A percentile compares a stretch with the other conserved stretches of the same genome.
Evolutionary conservation across 2,888 invertebrate genomes (phyloP).

Genomic region (Chaetoderma sp.): DNA sequence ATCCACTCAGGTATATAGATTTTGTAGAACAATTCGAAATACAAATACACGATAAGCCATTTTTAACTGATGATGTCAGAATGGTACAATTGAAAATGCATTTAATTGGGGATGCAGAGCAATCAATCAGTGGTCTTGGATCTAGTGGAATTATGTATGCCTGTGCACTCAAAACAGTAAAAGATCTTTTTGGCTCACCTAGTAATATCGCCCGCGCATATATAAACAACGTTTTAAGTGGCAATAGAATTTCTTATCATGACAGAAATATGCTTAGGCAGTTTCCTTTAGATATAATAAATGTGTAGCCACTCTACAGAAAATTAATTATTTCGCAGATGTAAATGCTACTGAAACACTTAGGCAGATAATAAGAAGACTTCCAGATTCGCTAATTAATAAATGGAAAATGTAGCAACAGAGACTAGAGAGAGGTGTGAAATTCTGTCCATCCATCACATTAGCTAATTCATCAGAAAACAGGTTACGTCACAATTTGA

Average conservation of each 20-base stretch:
- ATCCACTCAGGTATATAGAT: constrained; percentile 10
- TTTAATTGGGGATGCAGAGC: constrained; percentile 3
- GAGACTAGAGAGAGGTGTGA: too few species aligned
- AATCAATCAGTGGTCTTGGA: constrained; percentile 1
- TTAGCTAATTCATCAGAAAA: too few species aligned
- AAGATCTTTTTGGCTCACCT: constrained; percentile 15
- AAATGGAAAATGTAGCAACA: constrained; percentile 14
- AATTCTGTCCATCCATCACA: too few species aligned
- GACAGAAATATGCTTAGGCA: constrained; percentile 6
- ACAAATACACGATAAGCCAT: constrained; percentile 12
- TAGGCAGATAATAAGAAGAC: constrained; percentile 9
- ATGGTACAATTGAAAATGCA: constrained; percentile 10
- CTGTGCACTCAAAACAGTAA: constrained; percentile 12
- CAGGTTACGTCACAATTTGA: constrained; percentile 16
- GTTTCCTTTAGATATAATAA: constrained; percentile 9
- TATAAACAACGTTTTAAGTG: constrained; percentile 12
- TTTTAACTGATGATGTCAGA: constrained; percentile 16
- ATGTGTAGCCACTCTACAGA: constrained; percentile 8
- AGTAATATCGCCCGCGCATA: constrained; percentile 8
- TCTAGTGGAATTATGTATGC: constrained; percentile 12
- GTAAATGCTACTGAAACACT: constrained; percentile 1
- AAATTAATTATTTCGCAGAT: neutral
- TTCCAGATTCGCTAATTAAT: constrained; percentile 17
- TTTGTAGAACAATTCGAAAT: constrained; percentile 15
- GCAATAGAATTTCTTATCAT: neutral